Percentiles rank a stretch among this genome's conserved stretches.
Evolutionary conservation across 2,888 invertebrate species (phyloP).

Genomic region (Ametastegia equiseti): DNA sequence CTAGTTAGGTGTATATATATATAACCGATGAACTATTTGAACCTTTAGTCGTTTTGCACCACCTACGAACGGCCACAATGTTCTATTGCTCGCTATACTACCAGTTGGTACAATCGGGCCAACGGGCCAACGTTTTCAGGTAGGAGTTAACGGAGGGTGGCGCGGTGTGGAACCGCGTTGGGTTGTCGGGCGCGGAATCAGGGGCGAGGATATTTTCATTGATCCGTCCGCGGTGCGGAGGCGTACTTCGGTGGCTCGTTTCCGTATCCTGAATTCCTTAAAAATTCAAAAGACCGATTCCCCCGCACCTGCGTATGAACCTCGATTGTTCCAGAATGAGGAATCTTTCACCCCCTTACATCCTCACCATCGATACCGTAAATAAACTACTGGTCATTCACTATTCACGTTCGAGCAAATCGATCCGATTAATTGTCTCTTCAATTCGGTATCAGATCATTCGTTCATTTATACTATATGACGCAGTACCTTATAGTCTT

Average conservation of each 20-base stretch:
- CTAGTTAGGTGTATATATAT: not conserved
- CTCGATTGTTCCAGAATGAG: not conserved
- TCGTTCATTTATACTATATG: not conserved
- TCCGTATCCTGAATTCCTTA: slow-evolving; percentile 59
- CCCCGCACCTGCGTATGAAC: slow-evolving; percentile 12
- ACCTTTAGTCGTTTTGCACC: slow-evolving; percentile 24
- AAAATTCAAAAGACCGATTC: slow-evolving; percentile 43
- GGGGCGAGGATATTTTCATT: slow-evolving; percentile 71
- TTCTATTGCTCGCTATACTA: slow-evolving; percentile 32
- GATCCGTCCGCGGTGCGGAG: slow-evolving; percentile 70
- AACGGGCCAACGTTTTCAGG: slow-evolving; percentile 58
- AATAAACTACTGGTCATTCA: not conserved
- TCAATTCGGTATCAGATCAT: not conserved
- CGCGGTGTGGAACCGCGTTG: slow-evolving; percentile 66
- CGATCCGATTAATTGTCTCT: not conserved
- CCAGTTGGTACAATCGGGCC: slow-evolving; percentile 48
- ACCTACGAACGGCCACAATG: slow-evolving; percentile 16
- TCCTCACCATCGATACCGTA: not conserved
- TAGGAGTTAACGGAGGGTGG: slow-evolving; percentile 59
- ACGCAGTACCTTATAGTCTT: not conserved
- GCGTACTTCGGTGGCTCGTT: slow-evolving; percentile 63
- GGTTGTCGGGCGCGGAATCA: slow-evolving; percentile 61
- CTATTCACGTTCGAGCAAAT: not conserved
- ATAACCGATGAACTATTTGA: slow-evolving; percentile 26
- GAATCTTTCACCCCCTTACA: not conserved